Evolutionary conservation across 2,113 vertebrate species (phyloP), one percentile per base, ranked within the genome.

Genomic region (Saguinus imperator): DNA sequence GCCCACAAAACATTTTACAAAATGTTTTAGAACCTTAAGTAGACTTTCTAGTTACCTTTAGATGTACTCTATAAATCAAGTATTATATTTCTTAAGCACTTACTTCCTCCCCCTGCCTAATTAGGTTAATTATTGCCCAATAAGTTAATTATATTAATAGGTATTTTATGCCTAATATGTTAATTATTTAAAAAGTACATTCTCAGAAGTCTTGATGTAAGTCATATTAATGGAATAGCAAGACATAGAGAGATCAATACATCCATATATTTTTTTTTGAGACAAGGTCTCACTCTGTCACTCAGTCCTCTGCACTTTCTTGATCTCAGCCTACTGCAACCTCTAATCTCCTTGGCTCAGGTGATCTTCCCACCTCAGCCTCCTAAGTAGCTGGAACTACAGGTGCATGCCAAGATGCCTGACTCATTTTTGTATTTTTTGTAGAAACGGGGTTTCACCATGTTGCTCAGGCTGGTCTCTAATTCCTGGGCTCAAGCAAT

Each of bases 1-100:
- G 23, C 57, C 94, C 70, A 91, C 95, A 97, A 95, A 64, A 85
- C 20, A 72, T n/a, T 86, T 94, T 84, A 75, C 82, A 91, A 75
- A 93, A 94, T 79, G 13, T 77, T 96, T 96, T 87, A 94, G 37
- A 79, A 80, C 12, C 7, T 76, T 76, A 64, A 6, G 35, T 76
- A 85, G 43, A 86, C 52, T 87, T 96, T 91, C 3, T 23, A 90
- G 52, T 83, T 25, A 86, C 21, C 17, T 87, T 94, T 77, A 52
- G 27, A 89, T 87, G 55, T n/a, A 11, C 43, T 57, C 5, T 87
- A n/a, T 76, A 68, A 97, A 45, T 80, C 35, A 81, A 80, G 76
- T 79, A 45, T 86, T 75, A 82, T 75, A 18, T 57, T 94, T 92
- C 43, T 43, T 66, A 84, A 76, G 18, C 32, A 80, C 25, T 93